Percentiles rank a stretch among this genome's conserved stretches.
These are phyloP conservation scores for Gyps fulvus DNA, from an alignment of 2,113 vertebrate genomes.

Conservation along the genomic window DNA sequence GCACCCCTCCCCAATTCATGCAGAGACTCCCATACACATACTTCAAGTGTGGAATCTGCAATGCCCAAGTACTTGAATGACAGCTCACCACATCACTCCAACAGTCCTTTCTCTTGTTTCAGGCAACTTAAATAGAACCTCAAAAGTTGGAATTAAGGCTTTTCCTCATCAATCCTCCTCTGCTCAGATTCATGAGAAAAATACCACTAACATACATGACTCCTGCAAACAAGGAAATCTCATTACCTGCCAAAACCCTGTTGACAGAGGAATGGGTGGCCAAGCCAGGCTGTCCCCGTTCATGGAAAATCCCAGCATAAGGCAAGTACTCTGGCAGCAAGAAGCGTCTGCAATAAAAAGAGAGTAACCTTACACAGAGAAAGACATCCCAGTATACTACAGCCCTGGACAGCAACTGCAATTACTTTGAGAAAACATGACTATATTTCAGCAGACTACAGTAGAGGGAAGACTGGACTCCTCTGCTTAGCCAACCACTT, in stretches of 20 bases:
- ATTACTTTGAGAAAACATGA: not conserved
- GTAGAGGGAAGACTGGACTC: not conserved
- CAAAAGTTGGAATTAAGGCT: not conserved
- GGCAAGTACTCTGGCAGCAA: constrained; percentile 96
- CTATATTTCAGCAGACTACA: not conserved
- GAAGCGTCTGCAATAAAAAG: constrained; percentile 83
- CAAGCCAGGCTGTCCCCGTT: constrained; percentile 93
- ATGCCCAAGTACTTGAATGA: not conserved
- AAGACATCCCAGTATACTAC: not conserved
- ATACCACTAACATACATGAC: not conserved
- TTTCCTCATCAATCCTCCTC: not conserved
- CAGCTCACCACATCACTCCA: not conserved
- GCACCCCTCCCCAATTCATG: not conserved
- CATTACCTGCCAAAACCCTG: constrained; percentile 92
- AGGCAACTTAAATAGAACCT: not conserved
- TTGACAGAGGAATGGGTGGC: constrained; percentile 98
- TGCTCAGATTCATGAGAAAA: not conserved
- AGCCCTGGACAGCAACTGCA: not conserved
- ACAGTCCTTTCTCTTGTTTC: not conserved
- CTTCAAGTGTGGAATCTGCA: not conserved
- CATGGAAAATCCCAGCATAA: constrained; percentile 98
- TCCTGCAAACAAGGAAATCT: constrained; percentile 1
- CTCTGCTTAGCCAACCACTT: not conserved
- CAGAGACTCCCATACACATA: not conserved
- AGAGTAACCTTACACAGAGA: not conserved